Conservation (phyloP, 2,113 vertebrate species). For the Odontesthes bonariensis region DNA sequence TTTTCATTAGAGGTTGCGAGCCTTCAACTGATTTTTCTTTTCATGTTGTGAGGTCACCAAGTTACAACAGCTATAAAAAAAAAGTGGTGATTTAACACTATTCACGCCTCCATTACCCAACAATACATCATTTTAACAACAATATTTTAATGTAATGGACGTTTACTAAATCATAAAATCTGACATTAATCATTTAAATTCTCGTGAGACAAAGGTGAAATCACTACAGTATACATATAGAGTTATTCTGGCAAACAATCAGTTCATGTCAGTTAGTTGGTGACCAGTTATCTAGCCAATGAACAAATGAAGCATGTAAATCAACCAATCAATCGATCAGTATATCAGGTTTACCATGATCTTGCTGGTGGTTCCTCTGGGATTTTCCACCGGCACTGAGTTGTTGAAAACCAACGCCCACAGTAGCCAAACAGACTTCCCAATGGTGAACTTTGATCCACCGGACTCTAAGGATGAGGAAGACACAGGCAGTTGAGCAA, state of each 20-base stretch:
- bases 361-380: conserved; percentile 94
- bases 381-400: conserved; percentile 95
- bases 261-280: neutral
- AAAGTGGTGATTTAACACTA: neutral
- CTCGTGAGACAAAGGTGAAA: neutral
- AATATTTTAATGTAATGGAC: neutral
- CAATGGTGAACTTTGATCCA: conserved; percentile 92
- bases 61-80: conserved; percentile 27
- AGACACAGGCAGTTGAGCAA: neutral
- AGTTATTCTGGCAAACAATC: neutral
- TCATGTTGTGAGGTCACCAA: neutral
- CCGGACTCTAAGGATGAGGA: conserved; percentile 76
- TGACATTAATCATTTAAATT: neutral
- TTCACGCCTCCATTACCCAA: neutral
- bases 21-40: conserved; percentile 11
- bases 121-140: neutral
- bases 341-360: conserved; percentile 86
- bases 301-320: neutral
- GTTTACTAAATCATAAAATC: too few relatives aligned
- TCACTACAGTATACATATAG: too few relatives aligned
- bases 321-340: neutral
- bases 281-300: neutral
- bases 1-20: neutral
- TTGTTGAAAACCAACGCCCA: conserved; percentile 96
- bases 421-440: conserved; percentile 91